Conservation (phyloP, 2,888 invertebrate genomes). For the Drosophila nr. perissopoda region DNA sequence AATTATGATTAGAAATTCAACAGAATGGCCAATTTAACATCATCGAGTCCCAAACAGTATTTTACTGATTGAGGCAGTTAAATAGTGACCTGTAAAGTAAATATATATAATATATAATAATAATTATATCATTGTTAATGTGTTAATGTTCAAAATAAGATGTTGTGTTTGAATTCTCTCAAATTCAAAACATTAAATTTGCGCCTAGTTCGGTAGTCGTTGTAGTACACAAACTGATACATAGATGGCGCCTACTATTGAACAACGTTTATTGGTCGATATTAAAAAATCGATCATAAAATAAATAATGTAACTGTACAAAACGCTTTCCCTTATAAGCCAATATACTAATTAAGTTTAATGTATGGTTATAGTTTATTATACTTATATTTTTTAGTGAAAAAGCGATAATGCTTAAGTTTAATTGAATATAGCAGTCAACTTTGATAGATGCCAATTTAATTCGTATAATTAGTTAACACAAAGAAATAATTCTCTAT, state of each 20-base stretch:
- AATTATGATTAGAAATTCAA: not conserved
- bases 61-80: not conserved
- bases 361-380: not conserved
- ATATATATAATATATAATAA: not conserved
- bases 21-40: not conserved
- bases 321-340: not conserved
- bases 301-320: not conserved
- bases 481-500: not conserved
- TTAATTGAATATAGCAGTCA: not conserved
- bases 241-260: not conserved
- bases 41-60: not conserved
- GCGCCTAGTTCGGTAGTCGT: not conserved
- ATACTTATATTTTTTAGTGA: not conserved
- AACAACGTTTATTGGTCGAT: not conserved
- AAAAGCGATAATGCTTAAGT: not conserved
- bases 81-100: too few relatives aligned
- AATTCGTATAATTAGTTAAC: constrained; percentile 5
- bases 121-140: not conserved
- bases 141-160: not conserved
- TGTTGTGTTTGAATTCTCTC: not conserved
- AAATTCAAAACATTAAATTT: not conserved
- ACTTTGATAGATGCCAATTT: not conserved
- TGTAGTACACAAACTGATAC: not conserved
- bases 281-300: not conserved
- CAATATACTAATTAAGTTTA: not conserved